Base-by-base conservation (phyloP, 2,113 vertebrate genomes). In the Rhynchomys soricoides region DNA sequence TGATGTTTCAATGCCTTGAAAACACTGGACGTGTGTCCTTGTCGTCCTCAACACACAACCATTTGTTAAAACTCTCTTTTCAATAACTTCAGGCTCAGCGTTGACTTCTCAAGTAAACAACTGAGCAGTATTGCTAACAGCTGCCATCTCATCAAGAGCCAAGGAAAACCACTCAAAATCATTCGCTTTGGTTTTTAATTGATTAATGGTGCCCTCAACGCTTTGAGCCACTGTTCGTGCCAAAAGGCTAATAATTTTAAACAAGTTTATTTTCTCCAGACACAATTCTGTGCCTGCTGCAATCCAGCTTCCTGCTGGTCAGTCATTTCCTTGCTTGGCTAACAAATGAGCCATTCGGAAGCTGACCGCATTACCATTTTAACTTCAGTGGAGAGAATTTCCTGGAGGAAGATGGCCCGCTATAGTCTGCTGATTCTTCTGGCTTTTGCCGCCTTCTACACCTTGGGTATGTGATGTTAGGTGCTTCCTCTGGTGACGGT, bases 241-340 rank as follows among this genome's bases (percentile, higher is more conserved):
- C 91, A 95, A 95, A 96, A 93, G n/a, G 50, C 64, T 97, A 95
- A 91, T 11, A 68, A 87, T 66, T 86, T 82, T 93, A 95, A 95
- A 90, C 86, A 94, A 97, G 55, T 89, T 97, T 94, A 91, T 96
- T 96, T 94, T 93, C 93, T 96, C 87, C 79, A 83, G 85, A 95
- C 52, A 96, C 52, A 79, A 73, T 93, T 95, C 77, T 93, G 40
- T 21, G 73, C 52, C 83, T 91, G 43, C 68, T 91, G 66, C 22
- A 93, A 93, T 70, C 81, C 74, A 88, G 75, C 19, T 74, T 48
- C 92, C 55, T 24, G 50, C 50, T 0, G 3, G 82, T 57, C 92
- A 79, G 86, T 50, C 34, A 91, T 40, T 79, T 90, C 88, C 78
- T 83, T 74, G 17, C 70, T 74, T 87, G 78, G 48, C 43, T 94